phyloP scores from a whole-genome alignment of 2,113 vertebrate species.

The Thinocorus orbignyianus region DNA sequence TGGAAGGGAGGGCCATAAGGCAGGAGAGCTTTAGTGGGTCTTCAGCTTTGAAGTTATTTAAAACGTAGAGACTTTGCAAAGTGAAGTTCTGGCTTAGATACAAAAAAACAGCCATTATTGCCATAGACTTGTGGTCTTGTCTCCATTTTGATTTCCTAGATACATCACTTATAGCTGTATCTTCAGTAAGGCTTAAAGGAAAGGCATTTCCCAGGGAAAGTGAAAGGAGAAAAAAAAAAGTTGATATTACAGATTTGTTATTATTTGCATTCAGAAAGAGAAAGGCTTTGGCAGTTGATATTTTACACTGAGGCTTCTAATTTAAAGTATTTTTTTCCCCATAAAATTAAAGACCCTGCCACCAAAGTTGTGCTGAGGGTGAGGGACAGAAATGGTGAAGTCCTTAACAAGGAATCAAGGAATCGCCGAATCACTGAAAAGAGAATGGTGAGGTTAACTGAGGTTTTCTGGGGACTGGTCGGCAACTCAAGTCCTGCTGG shows the following conservation, averaged over 20 bases:
- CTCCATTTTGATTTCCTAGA: neutral
- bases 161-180: neutral
- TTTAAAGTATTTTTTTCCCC: neutral
- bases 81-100: neutral
- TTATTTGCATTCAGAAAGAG: neutral
- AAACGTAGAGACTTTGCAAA: neutral
- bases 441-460: neutral
- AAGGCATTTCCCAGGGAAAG: neutral
- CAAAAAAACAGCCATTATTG: neutral
- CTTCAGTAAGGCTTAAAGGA: neutral
- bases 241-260: neutral
- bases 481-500: neutral
- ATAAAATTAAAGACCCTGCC: neutral
- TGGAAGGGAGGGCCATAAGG: accelerated
- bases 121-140: neutral
- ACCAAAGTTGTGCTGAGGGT: neutral
- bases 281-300: neutral
- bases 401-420: neutral
- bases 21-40: neutral
- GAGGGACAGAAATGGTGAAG: neutral
- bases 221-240: neutral
- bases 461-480: neutral
- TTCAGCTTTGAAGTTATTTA: neutral
- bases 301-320: neutral
- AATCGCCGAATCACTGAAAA: neutral